Evolutionary conservation across 1,140 invertebrate genomes (phyloP), one percentile per base, ranked within the genome.

Genomic region (Eciton burchellii): DNA sequence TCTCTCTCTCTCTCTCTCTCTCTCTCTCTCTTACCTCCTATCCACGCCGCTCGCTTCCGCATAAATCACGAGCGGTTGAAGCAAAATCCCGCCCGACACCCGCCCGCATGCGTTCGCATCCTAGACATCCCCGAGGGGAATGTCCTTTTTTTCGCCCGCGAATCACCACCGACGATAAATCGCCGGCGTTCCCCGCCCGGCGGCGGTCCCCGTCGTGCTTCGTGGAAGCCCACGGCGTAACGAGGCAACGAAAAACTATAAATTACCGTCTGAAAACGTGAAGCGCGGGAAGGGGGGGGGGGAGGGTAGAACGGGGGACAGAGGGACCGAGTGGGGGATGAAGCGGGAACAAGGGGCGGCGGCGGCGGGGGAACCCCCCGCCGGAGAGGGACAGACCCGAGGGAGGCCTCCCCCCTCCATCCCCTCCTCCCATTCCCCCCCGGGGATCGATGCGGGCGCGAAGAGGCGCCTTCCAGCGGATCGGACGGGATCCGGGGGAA

Each of bases 381-480:
- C 11, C 12, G 62, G 2, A 41, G 62, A 63, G 12, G 8, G 21
- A 19, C 26, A 19, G 19, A n/a, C 12, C 12, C 9, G n/a, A 65
- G 26, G 41, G 1, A 45, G n/a, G n/a, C n/a, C n/a, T n/a, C n/a
- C n/a, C n/a, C n/a, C n/a, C n/a, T n/a, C n/a, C n/a, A n/a, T n/a
- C n/a, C n/a, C n/a, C n/a, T n/a, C n/a, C n/a, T n/a, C n/a, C n/a
- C n/a, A n/a, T n/a, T n/a, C n/a, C n/a, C 16, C n/a, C 24, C 3
- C 14, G 43, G 35, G 54, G 35, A 35, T 35, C 35, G 35, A 35
- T 35, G 35, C 35, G 6, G 35, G 35, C 35, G 35, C 43, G 77
- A 86, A 89, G 86, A 84, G 16, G 70, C 84, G 88, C 70, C 81
- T 57, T 71, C 57, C 59, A 16, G 19, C 59, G 52, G 19, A 16